These are phyloP conservation scores for Bufo bufo DNA, from an alignment of 2,113 vertebrate species.

Conservation along the genomic window DNA sequence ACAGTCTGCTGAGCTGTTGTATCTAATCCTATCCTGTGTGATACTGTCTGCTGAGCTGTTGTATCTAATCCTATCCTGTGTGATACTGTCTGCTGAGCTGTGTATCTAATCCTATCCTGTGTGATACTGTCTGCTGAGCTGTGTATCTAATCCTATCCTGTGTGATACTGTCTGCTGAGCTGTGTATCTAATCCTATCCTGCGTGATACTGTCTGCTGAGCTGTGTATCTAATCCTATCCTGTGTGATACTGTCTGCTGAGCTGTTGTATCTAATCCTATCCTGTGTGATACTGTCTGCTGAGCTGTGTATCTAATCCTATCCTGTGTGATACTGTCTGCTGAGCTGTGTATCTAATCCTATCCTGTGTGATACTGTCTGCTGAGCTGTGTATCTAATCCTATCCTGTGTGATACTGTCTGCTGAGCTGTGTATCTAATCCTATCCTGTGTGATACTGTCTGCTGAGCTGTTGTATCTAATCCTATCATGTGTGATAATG, in stretches of 20 bases:
- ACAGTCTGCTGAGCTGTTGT: not conserved
- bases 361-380: not conserved
- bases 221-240: not conserved
- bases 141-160: not conserved
- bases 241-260: not conserved
- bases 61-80: not conserved
- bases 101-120: not conserved
- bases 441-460: not conserved
- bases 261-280: not conserved
- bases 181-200: not conserved
- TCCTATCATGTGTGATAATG: not conserved
- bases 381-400: not conserved
- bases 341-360: not conserved
- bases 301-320: not conserved
- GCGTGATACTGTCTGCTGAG: not conserved
- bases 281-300: not conserved
- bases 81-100: not conserved
- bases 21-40: not conserved
- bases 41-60: not conserved
- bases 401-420: not conserved
- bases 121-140: not conserved
- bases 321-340: not conserved
- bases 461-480: not conserved
- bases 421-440: not conserved
- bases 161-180: not conserved